Evolutionary conservation across 2,888 invertebrate genomes (phyloP), one percentile per base, ranked within the genome.

Genomic region (Eupithecia exiguata): DNA sequence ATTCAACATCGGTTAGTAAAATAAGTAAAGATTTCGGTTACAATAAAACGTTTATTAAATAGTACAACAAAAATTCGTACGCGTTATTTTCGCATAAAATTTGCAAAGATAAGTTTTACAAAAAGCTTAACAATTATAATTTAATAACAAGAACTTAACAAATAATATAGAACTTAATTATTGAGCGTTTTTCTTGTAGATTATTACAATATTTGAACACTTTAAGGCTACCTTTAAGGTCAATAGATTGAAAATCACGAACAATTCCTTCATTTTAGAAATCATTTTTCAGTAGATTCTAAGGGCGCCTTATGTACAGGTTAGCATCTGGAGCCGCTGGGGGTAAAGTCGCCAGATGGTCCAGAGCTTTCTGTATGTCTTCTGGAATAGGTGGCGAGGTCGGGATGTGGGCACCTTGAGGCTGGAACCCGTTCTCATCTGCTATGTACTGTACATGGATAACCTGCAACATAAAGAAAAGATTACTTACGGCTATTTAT

Each of bases 401-500:
- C 4, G 96, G 96, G 3, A 96, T 84, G 84, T 96, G 96, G n/a
- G 95, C 92, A 0, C 96, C 95, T 83, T 94, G 95, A 0, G 96
- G 96, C 86, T 96, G 96, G 91, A 96, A 96, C n/a, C 96, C 96
- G 81, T 96, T 96, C 84, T 97, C 96, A 83, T 97, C 97, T 9
- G 97, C 96, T 73, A 95, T 86, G 84, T 97, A 97, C 67, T 95
- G 95, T 63, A 97, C 86, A 77, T 95, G 95, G 78, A 96, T 96
- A 30, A 95, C 90, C 88, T 95, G 91, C 25, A 84, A 82, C 72
- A 40, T 30, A n/a, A 36, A 6, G n/a, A 65, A 38, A 62, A 12
- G 21, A 10, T 25, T 14, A 49, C 14, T 49, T 49, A 49, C 10
- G 10, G 1, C 14, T 18, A 10, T 18, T 12, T 12, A 1, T n/a